phyloP scores from a whole-genome alignment of 2,797 vertebrate species.

The Cercopithecus hamlyni region DNA sequence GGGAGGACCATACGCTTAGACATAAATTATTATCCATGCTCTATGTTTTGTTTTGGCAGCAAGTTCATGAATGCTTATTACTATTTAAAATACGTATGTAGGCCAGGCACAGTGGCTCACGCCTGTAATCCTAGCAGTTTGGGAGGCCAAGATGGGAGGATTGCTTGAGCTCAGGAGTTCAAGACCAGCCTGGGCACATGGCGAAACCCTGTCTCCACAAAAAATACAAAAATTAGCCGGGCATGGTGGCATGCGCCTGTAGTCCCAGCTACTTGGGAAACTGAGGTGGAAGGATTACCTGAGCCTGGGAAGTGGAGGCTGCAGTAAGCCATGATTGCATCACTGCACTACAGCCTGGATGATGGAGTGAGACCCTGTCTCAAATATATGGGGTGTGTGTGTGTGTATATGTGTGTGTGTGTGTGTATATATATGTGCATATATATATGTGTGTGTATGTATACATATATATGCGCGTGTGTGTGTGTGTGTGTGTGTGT shows the following conservation, averaged over 20 bases:
- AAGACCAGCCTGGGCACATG: neutral
- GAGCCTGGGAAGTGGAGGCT: neutral
- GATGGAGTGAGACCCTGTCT: neutral
- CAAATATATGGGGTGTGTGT: neutral
- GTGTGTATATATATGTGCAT: neutral
- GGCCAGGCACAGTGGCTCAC: neutral
- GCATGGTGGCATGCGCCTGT: neutral
- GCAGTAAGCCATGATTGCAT: neutral
- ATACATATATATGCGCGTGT: too few relatives aligned
- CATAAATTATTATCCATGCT: neutral
- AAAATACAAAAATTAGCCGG: neutral
- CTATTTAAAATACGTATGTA: neutral
- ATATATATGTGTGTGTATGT: too few relatives aligned
- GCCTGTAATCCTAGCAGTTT: neutral
- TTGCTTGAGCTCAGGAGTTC: neutral
- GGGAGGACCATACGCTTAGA: neutral
- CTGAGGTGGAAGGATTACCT: neutral
- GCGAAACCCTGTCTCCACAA: neutral
- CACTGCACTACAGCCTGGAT: neutral
- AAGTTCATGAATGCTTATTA: neutral
- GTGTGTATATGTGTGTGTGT: too few relatives aligned
- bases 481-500: too few relatives aligned
- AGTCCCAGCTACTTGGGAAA: neutral
- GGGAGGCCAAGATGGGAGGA: neutral
- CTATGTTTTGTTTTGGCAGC: neutral